Percentiles rank a stretch among this genome's conserved stretches.
phyloP scores from a whole-genome alignment of 2,797 vertebrate genomes.

The Neoniphon sammara region DNA sequence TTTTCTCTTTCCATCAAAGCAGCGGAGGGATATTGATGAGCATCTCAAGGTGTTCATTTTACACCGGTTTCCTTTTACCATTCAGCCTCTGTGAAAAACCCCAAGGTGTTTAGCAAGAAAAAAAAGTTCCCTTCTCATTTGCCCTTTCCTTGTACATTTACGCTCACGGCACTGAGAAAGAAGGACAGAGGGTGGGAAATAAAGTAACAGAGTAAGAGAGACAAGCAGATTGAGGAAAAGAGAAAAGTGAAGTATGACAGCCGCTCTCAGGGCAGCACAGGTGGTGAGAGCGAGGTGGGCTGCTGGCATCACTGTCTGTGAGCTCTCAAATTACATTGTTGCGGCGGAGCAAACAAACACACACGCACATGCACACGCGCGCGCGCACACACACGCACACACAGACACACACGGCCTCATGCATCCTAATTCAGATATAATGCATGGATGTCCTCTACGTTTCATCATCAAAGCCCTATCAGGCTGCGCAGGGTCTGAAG shows the following conservation, averaged over 20 bases:
- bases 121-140: slow-evolving; percentile 39
- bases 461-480: slow-evolving; percentile 88
- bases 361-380: slow-evolving; percentile 6
- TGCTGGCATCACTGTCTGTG: slow-evolving; percentile 52
- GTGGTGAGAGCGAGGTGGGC: slow-evolving; percentile 49
- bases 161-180: slow-evolving; percentile 12
- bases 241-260: slow-evolving; percentile 33
- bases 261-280: slow-evolving; percentile 41
- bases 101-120: slow-evolving; percentile 41
- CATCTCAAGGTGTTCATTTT: background rate
- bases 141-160: slow-evolving; percentile 13
- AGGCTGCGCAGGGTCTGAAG: slow-evolving; percentile 82
- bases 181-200: background rate
- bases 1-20: background rate
- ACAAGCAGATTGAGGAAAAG: background rate
- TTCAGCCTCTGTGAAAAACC: slow-evolving; percentile 11
- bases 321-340: slow-evolving; percentile 68
- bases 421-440: slow-evolving; percentile 81
- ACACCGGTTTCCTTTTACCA: no score
- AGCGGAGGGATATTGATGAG: background rate
- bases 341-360: slow-evolving; percentile 43
- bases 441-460: slow-evolving; percentile 85
- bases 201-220: background rate
- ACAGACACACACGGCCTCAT: slow-evolving; percentile 58
- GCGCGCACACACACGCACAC: slow-evolving; percentile 11